Percentiles rank a stretch among this genome's conserved stretches.
phyloP scores from a whole-genome alignment of 2,888 invertebrate species.

The Stenchaetothrips biformis region DNA sequence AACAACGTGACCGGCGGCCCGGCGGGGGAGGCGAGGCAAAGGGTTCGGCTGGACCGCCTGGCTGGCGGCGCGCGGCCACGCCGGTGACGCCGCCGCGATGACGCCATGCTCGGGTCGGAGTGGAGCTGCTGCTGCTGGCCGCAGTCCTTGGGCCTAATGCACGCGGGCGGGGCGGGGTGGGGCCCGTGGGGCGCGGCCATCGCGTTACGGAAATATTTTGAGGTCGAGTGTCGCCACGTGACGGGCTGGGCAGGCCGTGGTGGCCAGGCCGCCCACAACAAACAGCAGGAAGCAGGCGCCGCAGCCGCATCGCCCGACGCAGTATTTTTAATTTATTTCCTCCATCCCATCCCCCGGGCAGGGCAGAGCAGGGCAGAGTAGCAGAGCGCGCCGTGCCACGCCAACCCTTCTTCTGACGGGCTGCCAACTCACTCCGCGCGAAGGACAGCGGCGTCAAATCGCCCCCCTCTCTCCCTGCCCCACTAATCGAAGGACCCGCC shows the following conservation, averaged over 20 bases:
- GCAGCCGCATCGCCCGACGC: neutral
- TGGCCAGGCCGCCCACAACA: neutral
- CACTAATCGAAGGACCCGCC: no score
- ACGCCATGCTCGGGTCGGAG: neutral
- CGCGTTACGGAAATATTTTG: conserved; percentile 1
- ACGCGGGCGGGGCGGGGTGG: neutral
- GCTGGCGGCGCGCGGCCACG: neutral
- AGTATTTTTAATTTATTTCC: conserved; percentile 14
- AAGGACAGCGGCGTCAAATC: conserved; percentile 2
- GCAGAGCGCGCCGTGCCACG: neutral
- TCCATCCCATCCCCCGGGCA: neutral
- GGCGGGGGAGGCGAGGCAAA: no score
- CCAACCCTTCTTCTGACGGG: neutral
- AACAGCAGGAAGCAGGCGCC: neutral
- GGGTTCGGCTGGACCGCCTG: neutral
- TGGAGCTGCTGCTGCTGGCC: neutral
- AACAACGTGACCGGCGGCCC: neutral
- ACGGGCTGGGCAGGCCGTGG: neutral
- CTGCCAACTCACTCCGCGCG: conserved; percentile 2
- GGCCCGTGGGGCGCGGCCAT: no score
- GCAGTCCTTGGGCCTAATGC: conserved; percentile 8
- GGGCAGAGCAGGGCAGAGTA: neutral
- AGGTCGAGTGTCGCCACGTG: neutral
- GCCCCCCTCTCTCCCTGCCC: neutral
- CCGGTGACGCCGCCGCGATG: neutral